Evolutionary conservation across 2,888 invertebrate species (phyloP).

Genomic region (Opisthograptis luteolata): DNA sequence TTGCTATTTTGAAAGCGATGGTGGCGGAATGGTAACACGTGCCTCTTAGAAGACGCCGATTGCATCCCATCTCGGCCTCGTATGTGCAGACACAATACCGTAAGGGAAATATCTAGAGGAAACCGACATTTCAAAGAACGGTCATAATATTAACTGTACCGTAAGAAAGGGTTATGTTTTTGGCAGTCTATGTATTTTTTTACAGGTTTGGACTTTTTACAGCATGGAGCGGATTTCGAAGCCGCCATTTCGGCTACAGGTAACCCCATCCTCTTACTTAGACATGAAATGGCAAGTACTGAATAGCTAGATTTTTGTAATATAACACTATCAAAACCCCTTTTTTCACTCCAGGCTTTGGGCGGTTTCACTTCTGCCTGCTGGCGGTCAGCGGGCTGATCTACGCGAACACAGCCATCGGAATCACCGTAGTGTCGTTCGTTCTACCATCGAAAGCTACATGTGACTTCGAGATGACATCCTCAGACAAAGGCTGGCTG

Average conservation of each 20-base stretch:
- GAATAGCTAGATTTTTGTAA: constrained; percentile 19
- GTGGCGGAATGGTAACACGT: no score
- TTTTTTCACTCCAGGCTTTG: constrained; percentile 89
- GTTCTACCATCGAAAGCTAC: constrained; percentile 93
- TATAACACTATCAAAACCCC: no score
- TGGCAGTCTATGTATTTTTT: no score
- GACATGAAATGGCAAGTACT: constrained; percentile 15
- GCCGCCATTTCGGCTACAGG: constrained; percentile 89
- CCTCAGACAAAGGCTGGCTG: constrained; percentile 90
- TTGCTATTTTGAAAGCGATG: no score
- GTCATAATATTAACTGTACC: no score
- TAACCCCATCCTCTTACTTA: constrained; percentile 47
- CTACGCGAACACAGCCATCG: constrained; percentile 92
- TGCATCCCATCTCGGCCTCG: no score
- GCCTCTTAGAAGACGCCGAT: no score
- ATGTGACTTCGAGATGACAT: constrained; percentile 92
- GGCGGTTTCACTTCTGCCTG: constrained; percentile 91
- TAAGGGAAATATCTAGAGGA: no score
- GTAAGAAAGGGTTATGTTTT: no score
- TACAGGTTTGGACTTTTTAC: constrained; percentile 89
- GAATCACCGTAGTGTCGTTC: constrained; percentile 91
- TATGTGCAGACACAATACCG: no score
- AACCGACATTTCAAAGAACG: no score
- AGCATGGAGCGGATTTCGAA: constrained; percentile 90
- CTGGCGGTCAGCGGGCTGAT: constrained; percentile 91